phyloP scores from a whole-genome alignment of 2,888 invertebrate species.

The Trichopria drosophilae region DNA sequence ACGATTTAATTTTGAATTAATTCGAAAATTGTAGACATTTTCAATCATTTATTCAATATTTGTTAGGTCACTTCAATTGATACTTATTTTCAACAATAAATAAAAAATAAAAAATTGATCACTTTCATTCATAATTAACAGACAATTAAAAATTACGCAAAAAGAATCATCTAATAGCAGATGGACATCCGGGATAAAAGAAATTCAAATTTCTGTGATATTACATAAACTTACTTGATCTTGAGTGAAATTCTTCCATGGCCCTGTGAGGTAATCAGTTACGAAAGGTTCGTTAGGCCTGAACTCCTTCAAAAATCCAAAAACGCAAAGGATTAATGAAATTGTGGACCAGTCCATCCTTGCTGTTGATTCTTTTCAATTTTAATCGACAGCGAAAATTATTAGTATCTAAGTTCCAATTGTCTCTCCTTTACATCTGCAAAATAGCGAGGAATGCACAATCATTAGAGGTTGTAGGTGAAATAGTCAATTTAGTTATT shows the following conservation, averaged over 20 bases:
- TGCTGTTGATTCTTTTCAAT: constrained; percentile 1
- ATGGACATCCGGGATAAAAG: not conserved
- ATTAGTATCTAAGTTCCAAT: too few relatives aligned
- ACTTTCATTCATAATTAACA: not conserved
- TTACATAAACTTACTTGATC: constrained; percentile 64
- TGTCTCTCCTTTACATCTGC: too few relatives aligned
- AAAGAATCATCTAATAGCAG: not conserved
- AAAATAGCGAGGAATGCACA: too few relatives aligned
- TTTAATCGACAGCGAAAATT: too few relatives aligned
- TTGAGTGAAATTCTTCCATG: constrained; percentile 75
- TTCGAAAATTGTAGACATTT: too few relatives aligned
- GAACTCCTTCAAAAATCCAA: constrained; percentile 81
- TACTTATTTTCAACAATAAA: not conserved
- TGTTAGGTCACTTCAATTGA: too few relatives aligned
- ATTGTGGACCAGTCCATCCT: constrained; percentile 68
- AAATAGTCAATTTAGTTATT: too few relatives aligned
- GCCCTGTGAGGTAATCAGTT: constrained; percentile 75
- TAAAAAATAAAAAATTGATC: not conserved
- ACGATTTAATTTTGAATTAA: too few relatives aligned
- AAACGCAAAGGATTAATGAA: constrained; percentile 73
- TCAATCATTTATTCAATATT: too few relatives aligned
- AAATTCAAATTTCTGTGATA: constrained; percentile 5
- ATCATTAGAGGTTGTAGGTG: too few relatives aligned
- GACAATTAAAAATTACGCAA: too few relatives aligned
- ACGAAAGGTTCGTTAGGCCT: constrained; percentile 87